A percentile compares a stretch with the other conserved stretches of the same genome.
These are phyloP conservation scores for Gibbula magus DNA, from an alignment of 2,888 invertebrate genomes.

Conservation along the genomic window DNA sequence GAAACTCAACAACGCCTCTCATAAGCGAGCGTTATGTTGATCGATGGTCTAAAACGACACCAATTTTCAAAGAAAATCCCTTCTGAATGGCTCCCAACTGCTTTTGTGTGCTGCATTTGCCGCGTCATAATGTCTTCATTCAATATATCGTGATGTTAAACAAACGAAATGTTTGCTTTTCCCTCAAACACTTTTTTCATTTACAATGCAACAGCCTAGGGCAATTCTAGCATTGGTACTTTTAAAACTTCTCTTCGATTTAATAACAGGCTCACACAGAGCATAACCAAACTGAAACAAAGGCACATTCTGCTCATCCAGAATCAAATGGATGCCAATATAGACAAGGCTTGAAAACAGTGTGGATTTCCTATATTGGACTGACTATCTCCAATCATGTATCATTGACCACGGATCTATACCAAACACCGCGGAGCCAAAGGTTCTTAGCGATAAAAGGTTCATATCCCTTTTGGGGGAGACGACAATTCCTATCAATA, in stretches of 20 bases:
- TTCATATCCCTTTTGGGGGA: background rate
- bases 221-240: background rate
- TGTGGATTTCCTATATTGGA: background rate
- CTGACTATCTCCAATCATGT: background rate
- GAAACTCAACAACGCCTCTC: background rate
- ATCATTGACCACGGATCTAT: background rate
- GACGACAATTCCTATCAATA: slow-evolving; percentile 2
- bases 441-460: slow-evolving; percentile 3
- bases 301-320: background rate
- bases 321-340: too few species aligned
- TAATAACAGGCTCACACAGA: background rate
- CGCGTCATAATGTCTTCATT: background rate
- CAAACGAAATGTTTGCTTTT: slow-evolving; percentile 12
- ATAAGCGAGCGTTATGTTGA: background rate
- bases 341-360: too few species aligned
- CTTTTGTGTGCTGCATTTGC: background rate
- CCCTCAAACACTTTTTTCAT: background rate
- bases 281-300: background rate
- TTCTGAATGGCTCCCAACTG: background rate
- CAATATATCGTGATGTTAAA: slow-evolving; percentile 1
- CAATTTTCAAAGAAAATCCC: background rate
- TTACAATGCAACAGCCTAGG: background rate
- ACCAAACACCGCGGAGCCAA: background rate
- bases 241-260: slow-evolving; percentile 14
- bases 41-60: slow-evolving; percentile 6